Evolutionary conservation across 2,113 vertebrate genomes (phyloP).

Genomic region (Oncorhynchus gorbuscha): DNA sequence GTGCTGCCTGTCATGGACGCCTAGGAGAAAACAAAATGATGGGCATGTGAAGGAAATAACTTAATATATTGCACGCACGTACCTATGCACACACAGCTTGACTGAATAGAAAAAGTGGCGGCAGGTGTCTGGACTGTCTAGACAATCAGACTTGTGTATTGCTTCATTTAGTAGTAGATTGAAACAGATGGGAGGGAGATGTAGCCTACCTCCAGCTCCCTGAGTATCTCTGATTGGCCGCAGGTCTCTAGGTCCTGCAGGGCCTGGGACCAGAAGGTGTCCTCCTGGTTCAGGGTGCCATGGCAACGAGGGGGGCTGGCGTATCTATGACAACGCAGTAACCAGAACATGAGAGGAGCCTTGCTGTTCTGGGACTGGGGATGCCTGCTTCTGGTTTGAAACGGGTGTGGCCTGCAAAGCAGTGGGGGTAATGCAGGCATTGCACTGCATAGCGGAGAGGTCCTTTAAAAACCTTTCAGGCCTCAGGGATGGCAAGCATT

Average conservation of each 20-base stretch:
- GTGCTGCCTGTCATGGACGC: slow-evolving; percentile 90
- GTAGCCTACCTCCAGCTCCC: slow-evolving; percentile 92
- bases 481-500: slow-evolving; percentile 35
- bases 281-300: slow-evolving; percentile 79
- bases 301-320: slow-evolving; percentile 82
- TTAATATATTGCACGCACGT: background rate
- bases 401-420: slow-evolving; percentile 50
- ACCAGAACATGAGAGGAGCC: slow-evolving; percentile 72
- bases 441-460: slow-evolving; percentile 16
- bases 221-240: slow-evolving; percentile 94
- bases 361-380: slow-evolving; percentile 46
- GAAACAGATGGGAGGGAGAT: slow-evolving; percentile 32
- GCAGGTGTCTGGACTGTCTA: slow-evolving; percentile 35
- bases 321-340: slow-evolving; percentile 92
- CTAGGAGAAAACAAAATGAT: slow-evolving; percentile 62
- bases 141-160: slow-evolving; percentile 6
- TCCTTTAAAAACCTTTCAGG: slow-evolving; percentile 44
- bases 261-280: slow-evolving; percentile 95
- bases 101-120: slow-evolving; percentile 40
- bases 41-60: background rate
- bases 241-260: slow-evolving; percentile 97
- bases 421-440: slow-evolving; percentile 58
- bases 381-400: slow-evolving; percentile 23
- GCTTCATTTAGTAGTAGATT: slow-evolving; percentile 61
- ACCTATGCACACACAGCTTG: slow-evolving; percentile 11